Conservation (phyloP, 2,888 invertebrate species). For the Cephalotes varians region DNA sequence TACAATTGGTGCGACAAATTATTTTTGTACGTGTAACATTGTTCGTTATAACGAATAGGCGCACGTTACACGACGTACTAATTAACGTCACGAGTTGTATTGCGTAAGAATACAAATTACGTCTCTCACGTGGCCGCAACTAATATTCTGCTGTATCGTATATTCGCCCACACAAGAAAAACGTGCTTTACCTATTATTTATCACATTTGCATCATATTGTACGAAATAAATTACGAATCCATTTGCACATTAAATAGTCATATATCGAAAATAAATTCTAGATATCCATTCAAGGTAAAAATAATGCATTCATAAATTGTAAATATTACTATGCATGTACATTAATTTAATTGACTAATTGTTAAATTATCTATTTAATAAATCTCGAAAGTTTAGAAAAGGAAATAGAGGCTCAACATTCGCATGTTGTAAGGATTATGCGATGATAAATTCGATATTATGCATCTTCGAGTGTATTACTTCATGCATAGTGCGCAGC, state of each 20-base stretch:
- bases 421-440: not conserved
- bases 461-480: conserved; percentile 35
- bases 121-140: conserved; percentile 51
- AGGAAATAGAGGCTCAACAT: not conserved
- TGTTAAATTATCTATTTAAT: not conserved
- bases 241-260: conserved; percentile 32
- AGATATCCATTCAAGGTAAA: not conserved
- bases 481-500: conserved; percentile 1
- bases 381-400: not conserved
- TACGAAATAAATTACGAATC: conserved; percentile 17
- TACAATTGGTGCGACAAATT: not conserved
- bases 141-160: conserved; percentile 42
- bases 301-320: not conserved
- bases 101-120: conserved; percentile 61
- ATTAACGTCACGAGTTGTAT: conserved; percentile 62
- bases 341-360: not conserved
- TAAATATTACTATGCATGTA: too few species aligned
- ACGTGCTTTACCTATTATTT: conserved; percentile 14
- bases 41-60: conserved; percentile 33
- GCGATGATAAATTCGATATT: conserved; percentile 49
- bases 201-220: conserved; percentile 16
- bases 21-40: conserved; percentile 19
- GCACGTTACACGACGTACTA: conserved; percentile 49
- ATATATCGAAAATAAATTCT: conserved; percentile 23
- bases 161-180: conserved; percentile 5